A percentile compares a stretch with the other conserved stretches of the same genome.
Conservation (phyloP, 2,888 invertebrate genomes). For the Rhagonycha fulva region DNA sequence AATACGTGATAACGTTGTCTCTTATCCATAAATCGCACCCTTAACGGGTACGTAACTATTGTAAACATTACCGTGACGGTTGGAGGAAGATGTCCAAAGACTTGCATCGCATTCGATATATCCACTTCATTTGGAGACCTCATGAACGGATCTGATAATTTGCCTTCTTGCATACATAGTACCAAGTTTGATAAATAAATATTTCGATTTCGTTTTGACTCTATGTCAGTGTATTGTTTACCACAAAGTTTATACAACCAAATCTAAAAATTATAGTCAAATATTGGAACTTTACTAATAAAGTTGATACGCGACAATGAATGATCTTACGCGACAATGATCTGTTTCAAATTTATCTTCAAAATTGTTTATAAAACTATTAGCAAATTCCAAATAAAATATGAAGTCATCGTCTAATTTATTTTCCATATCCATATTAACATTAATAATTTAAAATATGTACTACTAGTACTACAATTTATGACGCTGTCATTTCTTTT, state of each 20-base stretch:
- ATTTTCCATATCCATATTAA: conserved; percentile 43
- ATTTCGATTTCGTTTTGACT: conserved; percentile 54
- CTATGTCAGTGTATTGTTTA: conserved; percentile 46
- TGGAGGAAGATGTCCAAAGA: conserved; percentile 44
- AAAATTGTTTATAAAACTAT: conserved; percentile 42
- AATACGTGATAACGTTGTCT: too few species aligned
- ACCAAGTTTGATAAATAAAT: conserved; percentile 55
- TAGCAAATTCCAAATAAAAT: conserved; percentile 54
- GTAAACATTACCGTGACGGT: not conserved
- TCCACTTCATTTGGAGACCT: conserved; percentile 49
- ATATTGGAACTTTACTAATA: conserved; percentile 13
- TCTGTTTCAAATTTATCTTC: conserved; percentile 35
- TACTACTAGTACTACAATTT: not conserved
- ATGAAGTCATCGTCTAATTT: conserved; percentile 56
- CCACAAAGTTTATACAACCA: conserved; percentile 55
- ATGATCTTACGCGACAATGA: conserved; percentile 42
- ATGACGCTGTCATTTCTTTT: conserved; percentile 4
- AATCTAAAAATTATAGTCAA: conserved; percentile 34
- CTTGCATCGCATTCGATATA: conserved; percentile 47
- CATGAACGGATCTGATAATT: conserved; percentile 50
- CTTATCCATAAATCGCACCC: too few species aligned
- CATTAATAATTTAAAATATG: not conserved
- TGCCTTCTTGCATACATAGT: conserved; percentile 53
- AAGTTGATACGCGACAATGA: conserved; percentile 40
- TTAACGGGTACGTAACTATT: not conserved